Evolutionary conservation across 1,140 invertebrate species (phyloP).

Genomic region (Dreissena rostriformis): DNA sequence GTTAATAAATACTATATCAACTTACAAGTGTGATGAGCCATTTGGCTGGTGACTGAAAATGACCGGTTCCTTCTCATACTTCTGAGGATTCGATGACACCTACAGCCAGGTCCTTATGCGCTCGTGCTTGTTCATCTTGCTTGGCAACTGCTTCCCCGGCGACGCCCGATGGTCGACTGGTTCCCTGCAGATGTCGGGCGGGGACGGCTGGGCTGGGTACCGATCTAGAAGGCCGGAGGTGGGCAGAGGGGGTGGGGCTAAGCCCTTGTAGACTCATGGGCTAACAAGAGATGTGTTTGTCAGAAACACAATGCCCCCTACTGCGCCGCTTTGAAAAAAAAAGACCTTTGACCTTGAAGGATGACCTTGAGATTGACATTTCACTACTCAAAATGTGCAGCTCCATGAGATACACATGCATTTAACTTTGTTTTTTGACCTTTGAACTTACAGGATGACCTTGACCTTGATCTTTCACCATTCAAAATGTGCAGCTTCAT

Average conservation of each 20-base stretch:
- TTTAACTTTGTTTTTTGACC: too few species aligned
- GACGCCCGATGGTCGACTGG: slow-evolving; percentile 58
- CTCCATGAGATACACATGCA: too few species aligned
- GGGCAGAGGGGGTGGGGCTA: slow-evolving; percentile 22
- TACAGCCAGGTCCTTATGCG: slow-evolving; percentile 70
- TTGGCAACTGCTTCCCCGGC: slow-evolving; percentile 71
- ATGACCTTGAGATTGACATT: too few species aligned
- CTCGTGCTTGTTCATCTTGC: slow-evolving; percentile 69
- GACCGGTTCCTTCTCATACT: slow-evolving; percentile 65
- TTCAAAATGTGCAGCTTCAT: too few species aligned
- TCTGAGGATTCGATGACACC: slow-evolving; percentile 62
- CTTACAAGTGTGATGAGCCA: not conserved
- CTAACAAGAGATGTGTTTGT: slow-evolving; percentile 18
- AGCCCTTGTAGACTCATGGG: slow-evolving; percentile 52
- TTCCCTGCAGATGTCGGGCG: slow-evolving; percentile 5
- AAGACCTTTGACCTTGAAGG: too few species aligned
- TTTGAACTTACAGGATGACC: too few species aligned
- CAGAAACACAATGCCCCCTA: too few species aligned
- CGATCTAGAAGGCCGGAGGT: slow-evolving; percentile 13
- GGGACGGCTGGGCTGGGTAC: slow-evolving; percentile 7
- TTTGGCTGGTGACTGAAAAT: not conserved
- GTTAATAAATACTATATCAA: not conserved
- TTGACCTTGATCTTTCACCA: too few species aligned
- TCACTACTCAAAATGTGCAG: too few species aligned
- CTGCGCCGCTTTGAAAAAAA: too few species aligned